Conservation (phyloP, 2,113 vertebrate species). For the Cyprinodon brontotheroides region DNA sequence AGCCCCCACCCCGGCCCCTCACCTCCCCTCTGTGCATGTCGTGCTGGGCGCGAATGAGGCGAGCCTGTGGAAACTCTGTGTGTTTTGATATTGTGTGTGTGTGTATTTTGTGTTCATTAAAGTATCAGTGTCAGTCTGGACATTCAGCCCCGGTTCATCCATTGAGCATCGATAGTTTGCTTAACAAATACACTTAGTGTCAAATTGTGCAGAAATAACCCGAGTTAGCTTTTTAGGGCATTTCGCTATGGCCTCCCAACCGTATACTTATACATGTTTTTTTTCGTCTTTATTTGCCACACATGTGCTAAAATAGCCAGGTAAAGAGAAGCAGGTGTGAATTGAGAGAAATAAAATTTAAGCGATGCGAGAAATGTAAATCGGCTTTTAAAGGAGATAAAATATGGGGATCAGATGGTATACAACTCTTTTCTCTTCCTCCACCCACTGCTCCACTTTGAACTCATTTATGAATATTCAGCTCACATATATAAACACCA, state of each 20-base stretch:
- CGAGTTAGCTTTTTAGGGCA: slow-evolving; percentile 36
- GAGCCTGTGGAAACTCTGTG: slow-evolving; percentile 47
- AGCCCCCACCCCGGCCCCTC: slow-evolving; percentile 55
- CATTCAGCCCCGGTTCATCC: slow-evolving; percentile 41
- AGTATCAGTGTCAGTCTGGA: slow-evolving; percentile 30
- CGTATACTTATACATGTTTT: slow-evolving; percentile 45
- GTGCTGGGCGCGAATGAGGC: slow-evolving; percentile 74
- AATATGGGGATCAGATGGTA: slow-evolving; percentile 73
- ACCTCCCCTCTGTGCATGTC: slow-evolving; percentile 66
- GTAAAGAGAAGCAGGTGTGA: slow-evolving; percentile 54
- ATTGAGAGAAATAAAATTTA: slow-evolving; percentile 51
- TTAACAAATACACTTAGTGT: slow-evolving; percentile 43
- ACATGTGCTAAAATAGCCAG: slow-evolving; percentile 72
- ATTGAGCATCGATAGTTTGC: slow-evolving; percentile 32
- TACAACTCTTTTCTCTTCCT: slow-evolving; percentile 72
- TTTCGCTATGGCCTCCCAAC: slow-evolving; percentile 36
- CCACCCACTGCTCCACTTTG: slow-evolving; percentile 75
- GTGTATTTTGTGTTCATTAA: slow-evolving; percentile 16
- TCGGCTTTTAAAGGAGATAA: slow-evolving; percentile 69
- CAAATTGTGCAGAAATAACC: slow-evolving; percentile 46
- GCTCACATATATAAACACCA: slow-evolving; percentile 71
- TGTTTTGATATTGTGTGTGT: slow-evolving; percentile 8
- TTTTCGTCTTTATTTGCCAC: slow-evolving; percentile 43
- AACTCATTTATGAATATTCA: slow-evolving; percentile 80
- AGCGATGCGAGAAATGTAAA: slow-evolving; percentile 72